Base-by-base conservation (phyloP, 2,797 vertebrate species). In the Uromys caudimaculatus region DNA sequence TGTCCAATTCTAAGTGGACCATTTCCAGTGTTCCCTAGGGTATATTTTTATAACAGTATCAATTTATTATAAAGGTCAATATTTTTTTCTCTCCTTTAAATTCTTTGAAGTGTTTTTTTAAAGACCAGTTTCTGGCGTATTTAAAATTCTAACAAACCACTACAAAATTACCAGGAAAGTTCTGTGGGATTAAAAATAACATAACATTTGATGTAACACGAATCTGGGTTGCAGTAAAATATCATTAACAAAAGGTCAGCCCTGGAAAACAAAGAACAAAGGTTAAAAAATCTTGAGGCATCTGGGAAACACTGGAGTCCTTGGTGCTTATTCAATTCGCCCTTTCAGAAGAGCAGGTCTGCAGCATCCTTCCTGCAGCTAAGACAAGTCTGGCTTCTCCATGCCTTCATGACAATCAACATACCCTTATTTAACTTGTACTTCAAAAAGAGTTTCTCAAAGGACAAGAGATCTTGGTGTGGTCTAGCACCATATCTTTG, bases 141-240 rank as follows among this genome's bases (percentile, higher is more conserved):
- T 98, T 97, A 98, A 96, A 96, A 95, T 98, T 92, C 92, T 97
- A 97, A 98, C 96, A 98, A 98, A 96, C 89, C 71, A 62, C 62
- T 98, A 73, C 5, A 98, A 98, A 98, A 98, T 98, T 97, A 97
- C 95, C 95, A 96, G 92, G 96, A 44, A 98, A 96, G 81, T 97
- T 96, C 95, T 89, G 38, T 91, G 95, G 96, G 94, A 97, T 71
- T 94, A 24, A 78, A 90, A 78, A 87, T 52, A 92, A 75, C 75
- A 92, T 89, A 97, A 29, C 44, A 98, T 98, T 98, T 98, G 97
- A 98, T 98, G 95, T 93, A 98, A 95, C 90, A 96, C 93, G 95
- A 96, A 94, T 87, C 90, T 97, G 91, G 60, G 97, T 97, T 95
- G 97, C 90, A 95, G 91, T 96, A 97, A 95, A 98, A 98, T 95